Evolutionary conservation across 2,888 invertebrate species (phyloP).

Genomic region (Clunio marinus): DNA sequence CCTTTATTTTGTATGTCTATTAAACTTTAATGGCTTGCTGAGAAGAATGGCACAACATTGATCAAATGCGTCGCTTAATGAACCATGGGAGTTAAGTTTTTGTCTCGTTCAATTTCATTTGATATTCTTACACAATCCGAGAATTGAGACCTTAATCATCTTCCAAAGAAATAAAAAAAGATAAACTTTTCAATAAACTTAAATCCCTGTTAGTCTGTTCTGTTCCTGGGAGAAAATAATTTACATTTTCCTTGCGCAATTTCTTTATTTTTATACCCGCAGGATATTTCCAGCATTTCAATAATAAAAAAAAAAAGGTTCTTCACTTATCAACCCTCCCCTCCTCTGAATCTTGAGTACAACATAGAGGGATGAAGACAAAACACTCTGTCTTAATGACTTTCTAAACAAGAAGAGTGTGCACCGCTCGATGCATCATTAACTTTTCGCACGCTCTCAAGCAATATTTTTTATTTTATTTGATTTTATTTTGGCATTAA

Average conservation of each 20-base stretch:
- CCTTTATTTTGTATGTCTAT: too few species aligned
- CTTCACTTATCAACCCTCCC: too few species aligned
- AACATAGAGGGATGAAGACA: background rate
- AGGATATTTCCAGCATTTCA: background rate
- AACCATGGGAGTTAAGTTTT: background rate
- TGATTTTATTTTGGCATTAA: background rate
- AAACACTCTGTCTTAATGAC: slow-evolving; percentile 22
- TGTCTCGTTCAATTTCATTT: too few species aligned
- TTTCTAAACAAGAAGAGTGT: slow-evolving; percentile 24
- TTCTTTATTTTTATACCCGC: background rate
- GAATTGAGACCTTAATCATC: too few species aligned
- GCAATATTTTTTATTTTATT: background rate
- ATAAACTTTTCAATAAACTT: too few species aligned
- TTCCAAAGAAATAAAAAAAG: too few species aligned
- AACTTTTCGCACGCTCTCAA: slow-evolving; percentile 29
- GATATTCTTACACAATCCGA: too few species aligned
- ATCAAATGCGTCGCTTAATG: slow-evolving; percentile 4
- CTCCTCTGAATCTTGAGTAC: background rate
- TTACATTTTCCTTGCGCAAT: too few species aligned
- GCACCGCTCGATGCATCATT: slow-evolving; percentile 15
- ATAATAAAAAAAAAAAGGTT: too few species aligned
- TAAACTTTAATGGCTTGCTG: background rate
- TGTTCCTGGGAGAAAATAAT: background rate
- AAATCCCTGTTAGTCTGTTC: too few species aligned
- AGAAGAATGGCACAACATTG: background rate